A percentile compares a stretch with the other conserved stretches of the same genome.
Conservation (phyloP, 2,113 vertebrate genomes). For the Periophthalmus modestus region DNA sequence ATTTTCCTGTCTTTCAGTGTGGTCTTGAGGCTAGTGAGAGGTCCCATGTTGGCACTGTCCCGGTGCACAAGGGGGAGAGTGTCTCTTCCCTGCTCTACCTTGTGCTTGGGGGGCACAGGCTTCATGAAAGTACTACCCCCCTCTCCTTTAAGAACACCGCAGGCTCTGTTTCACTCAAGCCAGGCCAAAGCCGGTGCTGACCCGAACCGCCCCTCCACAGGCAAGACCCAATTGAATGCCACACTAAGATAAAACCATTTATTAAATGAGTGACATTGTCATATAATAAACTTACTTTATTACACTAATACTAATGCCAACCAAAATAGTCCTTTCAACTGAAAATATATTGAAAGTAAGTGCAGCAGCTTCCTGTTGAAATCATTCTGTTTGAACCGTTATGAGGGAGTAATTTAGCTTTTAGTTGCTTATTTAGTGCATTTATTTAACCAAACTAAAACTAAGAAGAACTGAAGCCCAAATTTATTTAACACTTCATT, state of each 20-base stretch:
- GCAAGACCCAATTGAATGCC: conserved; percentile 54
- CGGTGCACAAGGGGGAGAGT: conserved; percentile 52
- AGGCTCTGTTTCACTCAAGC: conserved; percentile 61
- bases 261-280: too few relatives aligned
- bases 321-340: not conserved
- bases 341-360: not conserved
- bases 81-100: conserved; percentile 27
- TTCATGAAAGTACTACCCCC: conserved; percentile 30
- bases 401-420: not conserved
- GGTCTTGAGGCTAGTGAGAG: conserved; percentile 40
- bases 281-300: not conserved
- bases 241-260: not conserved
- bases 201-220: conserved; percentile 60
- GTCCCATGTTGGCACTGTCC: conserved; percentile 56
- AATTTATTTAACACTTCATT: too few relatives aligned
- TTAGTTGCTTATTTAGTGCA: too few relatives aligned
- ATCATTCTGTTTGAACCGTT: not conserved
- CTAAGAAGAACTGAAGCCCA: too few relatives aligned
- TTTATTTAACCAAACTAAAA: not conserved
- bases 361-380: not conserved
- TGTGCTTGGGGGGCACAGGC: conserved; percentile 38
- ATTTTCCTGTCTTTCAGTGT: conserved; percentile 51
- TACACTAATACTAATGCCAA: conserved; percentile 1
- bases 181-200: conserved; percentile 54
- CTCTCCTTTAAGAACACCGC: conserved; percentile 36